phyloP scores from a whole-genome alignment of 2,888 invertebrate species.

The Arrhopalites spinosus region DNA sequence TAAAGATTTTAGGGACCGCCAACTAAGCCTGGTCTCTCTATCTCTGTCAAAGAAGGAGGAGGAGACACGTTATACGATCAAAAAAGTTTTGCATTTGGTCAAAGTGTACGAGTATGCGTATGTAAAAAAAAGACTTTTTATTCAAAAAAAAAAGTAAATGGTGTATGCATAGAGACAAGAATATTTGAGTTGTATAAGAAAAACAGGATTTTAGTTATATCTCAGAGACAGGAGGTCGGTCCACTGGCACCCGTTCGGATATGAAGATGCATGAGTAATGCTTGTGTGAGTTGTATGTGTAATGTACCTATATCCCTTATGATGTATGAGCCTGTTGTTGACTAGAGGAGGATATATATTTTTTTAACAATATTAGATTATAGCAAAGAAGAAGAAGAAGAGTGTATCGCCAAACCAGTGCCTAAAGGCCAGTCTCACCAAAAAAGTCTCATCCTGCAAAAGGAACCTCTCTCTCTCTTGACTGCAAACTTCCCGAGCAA shows the following conservation, averaged over 20 bases:
- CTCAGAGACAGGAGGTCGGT: constrained; percentile 21
- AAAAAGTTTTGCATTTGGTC: neutral
- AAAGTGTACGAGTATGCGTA: neutral
- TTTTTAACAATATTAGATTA: constrained; percentile 13
- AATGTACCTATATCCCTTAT: neutral
- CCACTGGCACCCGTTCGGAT: constrained; percentile 35
- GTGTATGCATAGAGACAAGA: neutral
- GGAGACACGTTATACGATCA: too few relatives aligned
- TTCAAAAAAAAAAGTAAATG: neutral
- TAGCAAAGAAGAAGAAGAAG: neutral
- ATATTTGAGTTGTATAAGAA: constrained; percentile 4
- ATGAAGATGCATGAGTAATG: neutral
- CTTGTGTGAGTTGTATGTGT: neutral
- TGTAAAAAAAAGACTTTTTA: neutral
- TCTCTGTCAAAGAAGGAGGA: too few relatives aligned
- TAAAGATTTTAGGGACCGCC: constrained; percentile 1
- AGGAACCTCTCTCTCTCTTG: too few relatives aligned
- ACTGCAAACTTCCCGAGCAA: constrained; percentile 24
- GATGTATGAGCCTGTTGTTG: neutral
- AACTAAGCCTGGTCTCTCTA: neutral
- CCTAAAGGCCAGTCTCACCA: constrained; percentile 36
- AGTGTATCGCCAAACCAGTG: constrained; percentile 40
- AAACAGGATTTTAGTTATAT: constrained; percentile 28
- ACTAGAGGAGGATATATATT: neutral
- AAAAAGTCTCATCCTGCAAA: constrained; percentile 15